Conservation (phyloP, 2,888 invertebrate species). For the Drosophila acutilabella region DNA sequence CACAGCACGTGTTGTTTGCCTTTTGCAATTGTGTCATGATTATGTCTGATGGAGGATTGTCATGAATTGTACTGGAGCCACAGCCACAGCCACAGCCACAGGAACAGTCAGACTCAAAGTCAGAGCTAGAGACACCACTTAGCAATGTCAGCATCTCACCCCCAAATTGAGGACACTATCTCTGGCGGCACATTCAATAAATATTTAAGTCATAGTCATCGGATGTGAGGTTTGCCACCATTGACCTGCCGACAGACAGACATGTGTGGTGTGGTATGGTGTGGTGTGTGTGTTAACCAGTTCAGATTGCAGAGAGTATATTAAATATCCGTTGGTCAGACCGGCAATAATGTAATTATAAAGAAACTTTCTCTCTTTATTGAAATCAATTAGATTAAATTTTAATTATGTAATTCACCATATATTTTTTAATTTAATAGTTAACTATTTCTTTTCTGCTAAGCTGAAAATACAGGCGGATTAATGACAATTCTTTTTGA, state of each 20-base stretch:
- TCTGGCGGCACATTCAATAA: constrained; percentile 62
- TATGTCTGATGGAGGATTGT: constrained; percentile 43
- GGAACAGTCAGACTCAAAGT: neutral
- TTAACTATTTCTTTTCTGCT: no score
- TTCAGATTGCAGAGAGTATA: no score
- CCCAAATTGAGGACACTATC: constrained; percentile 9
- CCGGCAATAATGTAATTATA: no score
- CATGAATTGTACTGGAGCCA: constrained; percentile 4
- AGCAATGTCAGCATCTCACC: constrained; percentile 24
- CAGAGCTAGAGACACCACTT: constrained; percentile 37
- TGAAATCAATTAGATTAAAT: no score
- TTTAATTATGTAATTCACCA: no score
- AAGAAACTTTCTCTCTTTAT: no score
- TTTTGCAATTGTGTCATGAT: constrained; percentile 71
- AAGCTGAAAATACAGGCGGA: no score
- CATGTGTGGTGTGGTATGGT: neutral
- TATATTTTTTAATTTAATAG: no score
- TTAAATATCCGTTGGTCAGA: no score
- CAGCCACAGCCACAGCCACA: neutral
- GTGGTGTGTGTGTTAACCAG: no score
- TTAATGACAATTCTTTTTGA: no score
- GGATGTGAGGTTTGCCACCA: constrained; percentile 31
- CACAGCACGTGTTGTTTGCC: constrained; percentile 73
- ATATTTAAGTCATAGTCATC: constrained; percentile 61
- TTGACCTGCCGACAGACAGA: constrained; percentile 15